These are phyloP conservation scores for Enteromius anoplus DNA, from an alignment of 2,797 vertebrate genomes.

Conservation along the genomic window DNA sequence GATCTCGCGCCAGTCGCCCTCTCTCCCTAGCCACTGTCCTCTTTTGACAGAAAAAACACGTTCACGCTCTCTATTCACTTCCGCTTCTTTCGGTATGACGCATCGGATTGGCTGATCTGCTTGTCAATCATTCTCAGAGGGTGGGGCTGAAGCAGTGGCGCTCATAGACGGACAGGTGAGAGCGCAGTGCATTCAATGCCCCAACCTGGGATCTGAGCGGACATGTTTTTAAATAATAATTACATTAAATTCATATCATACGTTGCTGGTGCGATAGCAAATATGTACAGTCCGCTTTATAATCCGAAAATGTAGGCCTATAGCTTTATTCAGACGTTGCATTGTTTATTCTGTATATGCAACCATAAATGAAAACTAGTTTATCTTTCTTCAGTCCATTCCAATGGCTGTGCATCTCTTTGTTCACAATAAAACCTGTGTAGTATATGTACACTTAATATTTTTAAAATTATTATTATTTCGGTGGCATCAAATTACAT, in stretches of 20 bases:
- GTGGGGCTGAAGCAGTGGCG: conserved; percentile 46
- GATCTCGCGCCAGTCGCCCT: conserved; percentile 51
- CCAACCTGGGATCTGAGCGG: neutral
- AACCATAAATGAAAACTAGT: neutral
- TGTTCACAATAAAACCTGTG: neutral
- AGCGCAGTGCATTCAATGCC: neutral
- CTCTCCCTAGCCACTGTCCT: conserved; percentile 27
- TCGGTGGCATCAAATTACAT: neutral
- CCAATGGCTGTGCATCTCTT: too few relatives aligned
- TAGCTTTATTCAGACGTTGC: neutral
- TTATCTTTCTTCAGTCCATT: neutral
- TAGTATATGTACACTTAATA: neutral
- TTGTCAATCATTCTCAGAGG: conserved; percentile 69
- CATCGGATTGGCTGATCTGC: conserved; percentile 71
- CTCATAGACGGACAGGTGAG: conserved; percentile 42
- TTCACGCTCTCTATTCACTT: conserved; percentile 63
- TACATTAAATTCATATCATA: neutral
- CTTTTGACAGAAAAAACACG: conserved; percentile 43
- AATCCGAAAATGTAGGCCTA: neutral
- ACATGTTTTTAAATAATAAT: neutral
- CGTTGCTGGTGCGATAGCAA: neutral
- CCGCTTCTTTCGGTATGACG: conserved; percentile 75
- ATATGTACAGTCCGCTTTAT: neutral
- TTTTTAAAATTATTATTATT: neutral
- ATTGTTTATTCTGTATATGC: neutral